These are phyloP conservation scores for Hyles vespertilio DNA, from an alignment of 1,140 invertebrate genomes.

Conservation along the genomic window DNA sequence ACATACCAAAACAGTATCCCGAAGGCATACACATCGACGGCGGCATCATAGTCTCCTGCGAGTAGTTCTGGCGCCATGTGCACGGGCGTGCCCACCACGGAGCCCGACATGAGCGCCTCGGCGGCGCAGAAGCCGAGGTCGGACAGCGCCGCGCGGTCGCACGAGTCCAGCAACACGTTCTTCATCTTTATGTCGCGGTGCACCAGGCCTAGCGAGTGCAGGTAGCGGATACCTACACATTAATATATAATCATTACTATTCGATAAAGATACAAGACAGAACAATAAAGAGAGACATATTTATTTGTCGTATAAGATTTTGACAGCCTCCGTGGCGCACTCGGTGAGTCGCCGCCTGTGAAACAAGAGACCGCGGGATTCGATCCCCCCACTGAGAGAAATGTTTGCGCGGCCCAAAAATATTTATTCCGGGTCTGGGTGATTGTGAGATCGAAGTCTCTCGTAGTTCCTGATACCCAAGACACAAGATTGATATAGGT, in stretches of 20 bases:
- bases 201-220: slow-evolving; percentile 91
- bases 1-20: slow-evolving; percentile 77
- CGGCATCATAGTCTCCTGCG: slow-evolving; percentile 87
- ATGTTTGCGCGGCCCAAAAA: no score
- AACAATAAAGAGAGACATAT: no score
- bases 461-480: no score
- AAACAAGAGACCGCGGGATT: no score
- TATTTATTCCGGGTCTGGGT: no score
- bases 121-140: slow-evolving; percentile 95
- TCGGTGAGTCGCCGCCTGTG: neutral
- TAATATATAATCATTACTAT: neutral
- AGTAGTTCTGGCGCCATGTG: slow-evolving; percentile 95
- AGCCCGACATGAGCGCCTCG: slow-evolving; percentile 93
- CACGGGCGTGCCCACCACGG: slow-evolving; percentile 91
- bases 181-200: slow-evolving; percentile 94
- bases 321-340: neutral
- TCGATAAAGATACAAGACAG: no score
- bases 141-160: slow-evolving; percentile 88
- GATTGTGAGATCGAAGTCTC: no score
- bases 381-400: no score
- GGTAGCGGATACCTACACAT: slow-evolving; percentile 83
- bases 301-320: no score
- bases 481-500: no score
- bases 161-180: slow-evolving; percentile 88
- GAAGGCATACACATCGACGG: slow-evolving; percentile 94